Conservation (phyloP, 1,140 invertebrate species). For the Heliothis subflexa region DNA sequence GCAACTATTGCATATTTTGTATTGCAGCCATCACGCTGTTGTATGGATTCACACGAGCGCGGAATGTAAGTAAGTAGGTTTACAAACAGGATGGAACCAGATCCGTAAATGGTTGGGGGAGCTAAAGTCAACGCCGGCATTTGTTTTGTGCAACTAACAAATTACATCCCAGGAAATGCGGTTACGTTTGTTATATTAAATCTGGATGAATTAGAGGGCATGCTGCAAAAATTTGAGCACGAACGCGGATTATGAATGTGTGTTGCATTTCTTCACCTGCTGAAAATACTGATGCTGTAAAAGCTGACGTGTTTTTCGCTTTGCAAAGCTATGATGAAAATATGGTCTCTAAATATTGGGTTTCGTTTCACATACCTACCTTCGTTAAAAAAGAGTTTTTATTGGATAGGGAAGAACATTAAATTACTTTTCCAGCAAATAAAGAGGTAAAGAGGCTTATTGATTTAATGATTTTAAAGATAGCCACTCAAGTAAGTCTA, state of each 20-base stretch:
- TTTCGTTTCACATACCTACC: no score
- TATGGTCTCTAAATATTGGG: no score
- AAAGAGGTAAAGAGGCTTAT: no score
- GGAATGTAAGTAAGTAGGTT: constrained; percentile 48
- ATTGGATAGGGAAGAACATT: no score
- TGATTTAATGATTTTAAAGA: no score
- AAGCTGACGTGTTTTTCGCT: no score
- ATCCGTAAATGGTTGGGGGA: constrained; percentile 46
- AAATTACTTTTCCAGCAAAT: no score
- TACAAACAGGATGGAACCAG: constrained; percentile 42
- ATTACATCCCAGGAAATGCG: constrained; percentile 40
- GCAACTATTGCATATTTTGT: constrained; percentile 42
- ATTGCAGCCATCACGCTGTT: constrained; percentile 24
- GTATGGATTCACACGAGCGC: constrained; percentile 46
- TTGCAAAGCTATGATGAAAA: no score
- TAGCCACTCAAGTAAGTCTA: no score
- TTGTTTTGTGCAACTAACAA: constrained; percentile 50
- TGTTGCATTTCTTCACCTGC: not conserved
- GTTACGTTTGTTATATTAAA: constrained; percentile 43
- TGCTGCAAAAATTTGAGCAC: not conserved
- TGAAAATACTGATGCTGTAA: not conserved
- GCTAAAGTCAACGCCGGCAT: constrained; percentile 45
- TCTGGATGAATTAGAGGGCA: constrained; percentile 23
- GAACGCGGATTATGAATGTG: constrained; percentile 17
- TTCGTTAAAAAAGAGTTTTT: no score